Evolutionary conservation across 2,888 invertebrate genomes (phyloP).

Genomic region (Oscheius sp.): DNA sequence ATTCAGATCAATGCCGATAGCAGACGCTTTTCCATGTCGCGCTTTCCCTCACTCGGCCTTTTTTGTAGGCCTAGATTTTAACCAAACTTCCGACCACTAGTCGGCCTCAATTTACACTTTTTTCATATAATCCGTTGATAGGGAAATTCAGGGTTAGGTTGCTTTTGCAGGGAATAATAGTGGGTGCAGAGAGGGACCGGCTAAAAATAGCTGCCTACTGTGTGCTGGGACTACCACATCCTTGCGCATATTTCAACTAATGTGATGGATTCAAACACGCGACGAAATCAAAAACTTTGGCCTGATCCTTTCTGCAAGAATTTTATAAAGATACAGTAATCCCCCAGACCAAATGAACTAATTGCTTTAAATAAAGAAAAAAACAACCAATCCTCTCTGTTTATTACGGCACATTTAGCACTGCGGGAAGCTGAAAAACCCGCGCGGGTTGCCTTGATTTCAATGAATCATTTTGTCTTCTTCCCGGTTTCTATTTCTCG

Average conservation of each 20-base stretch:
- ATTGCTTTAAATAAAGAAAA: neutral
- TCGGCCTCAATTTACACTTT: slow-evolving; percentile 26
- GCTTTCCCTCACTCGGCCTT: slow-evolving; percentile 30
- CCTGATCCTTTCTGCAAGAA: neutral
- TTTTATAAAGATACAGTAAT: neutral
- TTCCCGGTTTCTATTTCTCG: neutral
- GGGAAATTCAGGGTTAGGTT: neutral
- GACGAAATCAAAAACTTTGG: neutral
- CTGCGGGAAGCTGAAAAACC: slow-evolving; percentile 28
- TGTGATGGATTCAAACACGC: slow-evolving; percentile 16
- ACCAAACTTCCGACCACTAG: slow-evolving; percentile 32
- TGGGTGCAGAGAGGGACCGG: too few relatives aligned
- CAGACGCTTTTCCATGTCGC: slow-evolving; percentile 36
- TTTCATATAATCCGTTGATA: slow-evolving; percentile 16
- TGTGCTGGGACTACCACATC: neutral
- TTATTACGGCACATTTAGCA: slow-evolving; percentile 32
- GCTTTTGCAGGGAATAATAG: neutral
- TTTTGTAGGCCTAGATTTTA: slow-evolving; percentile 26
- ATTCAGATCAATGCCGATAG: slow-evolving; percentile 35
- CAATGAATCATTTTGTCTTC: slow-evolving; percentile 4
- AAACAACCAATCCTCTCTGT: slow-evolving; percentile 15
- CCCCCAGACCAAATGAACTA: neutral
- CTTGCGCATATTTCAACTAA: slow-evolving; percentile 11
- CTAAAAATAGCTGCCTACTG: slow-evolving; percentile 8
- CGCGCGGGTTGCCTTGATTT: slow-evolving; percentile 22